Conservation (phyloP, 2,113 vertebrate genomes). For the Falcunculus frontatus region DNA sequence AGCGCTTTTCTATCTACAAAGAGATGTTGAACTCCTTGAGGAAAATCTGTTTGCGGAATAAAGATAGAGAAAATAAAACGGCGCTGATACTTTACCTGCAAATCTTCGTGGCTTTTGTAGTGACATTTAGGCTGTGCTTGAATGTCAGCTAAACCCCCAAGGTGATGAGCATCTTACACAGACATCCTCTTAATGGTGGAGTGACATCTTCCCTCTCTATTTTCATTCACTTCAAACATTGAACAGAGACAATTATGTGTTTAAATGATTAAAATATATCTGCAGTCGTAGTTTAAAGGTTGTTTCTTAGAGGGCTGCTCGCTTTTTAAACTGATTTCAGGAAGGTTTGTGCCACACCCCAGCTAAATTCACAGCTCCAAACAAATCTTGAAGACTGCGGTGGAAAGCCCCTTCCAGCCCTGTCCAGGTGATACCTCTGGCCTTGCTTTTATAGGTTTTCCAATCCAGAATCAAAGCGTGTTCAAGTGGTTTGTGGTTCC, state of each 20-base stretch:
- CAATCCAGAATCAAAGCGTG: neutral
- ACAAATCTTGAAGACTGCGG: neutral
- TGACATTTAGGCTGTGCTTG: neutral
- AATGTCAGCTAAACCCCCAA: neutral
- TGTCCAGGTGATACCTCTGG: neutral
- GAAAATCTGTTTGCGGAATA: neutral
- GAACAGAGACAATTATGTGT: neutral
- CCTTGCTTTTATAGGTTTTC: neutral
- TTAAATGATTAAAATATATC: neutral
- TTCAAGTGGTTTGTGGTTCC: neutral
- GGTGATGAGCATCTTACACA: neutral
- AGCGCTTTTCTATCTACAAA: neutral
- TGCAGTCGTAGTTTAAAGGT: neutral
- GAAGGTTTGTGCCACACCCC: neutral
- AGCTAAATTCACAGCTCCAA: neutral
- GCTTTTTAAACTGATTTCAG: neutral
- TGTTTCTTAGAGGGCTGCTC: neutral
- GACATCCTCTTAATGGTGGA: neutral
- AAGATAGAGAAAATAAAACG: neutral
- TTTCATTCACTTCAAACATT: neutral
- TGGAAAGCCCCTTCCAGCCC: neutral
- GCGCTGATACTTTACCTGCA: neutral
- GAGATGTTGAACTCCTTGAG: neutral
- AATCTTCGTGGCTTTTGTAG: neutral
- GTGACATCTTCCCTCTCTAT: neutral